These are phyloP conservation scores for Atractosteus spatula DNA, from an alignment of 2,113 vertebrate species.

Conservation along the genomic window DNA sequence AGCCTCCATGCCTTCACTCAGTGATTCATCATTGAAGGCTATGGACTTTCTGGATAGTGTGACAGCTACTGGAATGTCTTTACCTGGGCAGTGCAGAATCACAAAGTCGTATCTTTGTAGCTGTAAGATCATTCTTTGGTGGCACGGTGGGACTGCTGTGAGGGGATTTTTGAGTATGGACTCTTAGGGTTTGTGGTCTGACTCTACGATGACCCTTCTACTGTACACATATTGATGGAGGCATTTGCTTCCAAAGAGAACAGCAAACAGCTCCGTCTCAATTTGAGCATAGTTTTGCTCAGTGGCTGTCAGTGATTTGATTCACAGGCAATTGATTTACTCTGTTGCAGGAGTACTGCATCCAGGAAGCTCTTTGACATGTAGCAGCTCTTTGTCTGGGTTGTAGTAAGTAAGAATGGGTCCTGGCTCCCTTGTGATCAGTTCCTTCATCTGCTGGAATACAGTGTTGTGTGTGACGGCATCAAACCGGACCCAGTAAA, in stretches of 20 bases:
- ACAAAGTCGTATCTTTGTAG: conserved; percentile 15
- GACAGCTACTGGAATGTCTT: conserved; percentile 22
- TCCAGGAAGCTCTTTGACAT: conserved; percentile 11
- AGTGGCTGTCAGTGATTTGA: conserved; percentile 29
- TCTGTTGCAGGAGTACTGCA: too few relatives aligned
- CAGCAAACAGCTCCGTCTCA: conserved; percentile 17
- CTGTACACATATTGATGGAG: conserved; percentile 3
- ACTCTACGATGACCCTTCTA: conserved; percentile 1
- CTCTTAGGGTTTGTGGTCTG: conserved; percentile 3
- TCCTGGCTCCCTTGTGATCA: conserved; percentile 3
- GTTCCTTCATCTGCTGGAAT: conserved; percentile 11
- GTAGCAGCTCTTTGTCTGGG: conserved; percentile 1
- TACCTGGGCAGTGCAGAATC: background rate
- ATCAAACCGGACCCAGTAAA: too few relatives aligned
- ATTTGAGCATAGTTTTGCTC: conserved; percentile 36
- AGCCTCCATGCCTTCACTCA: conserved; percentile 12
- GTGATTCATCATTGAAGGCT: background rate
- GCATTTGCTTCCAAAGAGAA: background rate
- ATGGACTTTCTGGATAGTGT: conserved; percentile 18
- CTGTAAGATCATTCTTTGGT: conserved; percentile 17
- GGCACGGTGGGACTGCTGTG: background rate
- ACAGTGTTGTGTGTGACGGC: background rate
- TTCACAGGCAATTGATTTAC: conserved; percentile 14
- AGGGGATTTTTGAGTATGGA: conserved; percentile 12
- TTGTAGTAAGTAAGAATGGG: conserved; percentile 10